These are phyloP conservation scores for Hemitrygon akajei DNA, from an alignment of 2,797 vertebrate species.

Conservation along the genomic window DNA sequence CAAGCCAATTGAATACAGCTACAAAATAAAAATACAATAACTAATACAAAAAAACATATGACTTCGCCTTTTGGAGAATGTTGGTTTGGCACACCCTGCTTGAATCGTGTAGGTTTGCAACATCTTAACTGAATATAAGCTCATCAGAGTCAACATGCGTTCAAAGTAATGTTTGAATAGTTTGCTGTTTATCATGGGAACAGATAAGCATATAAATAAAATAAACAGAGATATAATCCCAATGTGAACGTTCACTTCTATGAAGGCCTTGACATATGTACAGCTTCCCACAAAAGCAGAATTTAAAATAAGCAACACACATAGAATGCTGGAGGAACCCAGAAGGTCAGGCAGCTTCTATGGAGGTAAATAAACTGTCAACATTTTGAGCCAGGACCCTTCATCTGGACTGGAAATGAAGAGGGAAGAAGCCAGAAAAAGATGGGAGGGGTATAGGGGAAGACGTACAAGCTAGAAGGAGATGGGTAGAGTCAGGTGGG, in stretches of 20 bases:
- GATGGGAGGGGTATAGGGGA: too few species aligned
- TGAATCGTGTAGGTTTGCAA: neutral
- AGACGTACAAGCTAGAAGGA: too few species aligned
- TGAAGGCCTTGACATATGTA: neutral
- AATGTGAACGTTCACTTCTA: neutral
- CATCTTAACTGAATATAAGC: neutral
- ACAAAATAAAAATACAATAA: constrained; percentile 25
- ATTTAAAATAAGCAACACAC: neutral
- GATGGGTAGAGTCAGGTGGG: too few species aligned
- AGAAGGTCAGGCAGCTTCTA: too few species aligned
- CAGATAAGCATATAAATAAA: neutral
- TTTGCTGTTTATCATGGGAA: neutral
- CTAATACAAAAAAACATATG: constrained; percentile 20
- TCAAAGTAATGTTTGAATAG: neutral
- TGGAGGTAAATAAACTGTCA: too few species aligned
- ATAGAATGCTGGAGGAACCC: too few species aligned
- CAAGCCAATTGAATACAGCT: neutral
- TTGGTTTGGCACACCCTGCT: constrained; percentile 1
- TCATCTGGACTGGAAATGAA: too few species aligned
- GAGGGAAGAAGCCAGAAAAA: too few species aligned
- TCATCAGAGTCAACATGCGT: neutral
- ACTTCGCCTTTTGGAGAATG: constrained; percentile 3
- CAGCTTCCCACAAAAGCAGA: too few species aligned
- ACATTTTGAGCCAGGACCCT: too few species aligned
- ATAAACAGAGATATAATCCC: constrained; percentile 19